Base-by-base conservation (phyloP, 2,113 vertebrate species). In the Cathartes aura region DNA sequence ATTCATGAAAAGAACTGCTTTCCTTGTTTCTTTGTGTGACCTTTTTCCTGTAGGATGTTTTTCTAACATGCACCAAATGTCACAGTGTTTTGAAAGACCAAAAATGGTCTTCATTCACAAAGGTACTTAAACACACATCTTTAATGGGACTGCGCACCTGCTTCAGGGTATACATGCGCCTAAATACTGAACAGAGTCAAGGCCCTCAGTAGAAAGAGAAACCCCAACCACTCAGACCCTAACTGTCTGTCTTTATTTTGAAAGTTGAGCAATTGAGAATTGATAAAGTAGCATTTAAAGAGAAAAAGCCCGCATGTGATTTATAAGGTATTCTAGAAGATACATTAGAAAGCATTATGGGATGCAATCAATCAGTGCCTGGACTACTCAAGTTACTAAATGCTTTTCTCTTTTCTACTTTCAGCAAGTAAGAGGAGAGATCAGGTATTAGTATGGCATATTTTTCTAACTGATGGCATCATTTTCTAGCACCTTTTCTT, bases 381-480 rank as follows among this genome's bases (percentile, higher is more conserved):
- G 62, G 47, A 73, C 82, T 89, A 74, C 70, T 84, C 45, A 71
- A 36, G 40, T 75, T 91, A 45, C 83, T 80, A 82, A 94, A 90
- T 89, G 63, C 9, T 93, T 96, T 98, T 89, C n/a, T 74, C 53
- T 95, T 92, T 93, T 79, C 76, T 88, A 34, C 80, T 76, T 76
- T 75, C 66, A 84, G 68, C 38, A 80, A 90, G 58, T 45, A 76
- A 96, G 45, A 87, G 63, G 47, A 89, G 18, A 81, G 82, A 90
- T 81, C 74, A 90, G 58, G 58, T 96, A 56, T 71, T 76, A 86
- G 84, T 59, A 73, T 43, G 42, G 53, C 71, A 93, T 85, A 93
- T 96, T 94, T 75, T 95, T 96, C 90, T 96, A 95, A 95, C 83
- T 92, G 90, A 97, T 92, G 92, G 94, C 86, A 92, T 84, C 16